Evolutionary conservation across 2,797 vertebrate species (phyloP).

Genomic region (Gobionotothen gibberifrons): DNA sequence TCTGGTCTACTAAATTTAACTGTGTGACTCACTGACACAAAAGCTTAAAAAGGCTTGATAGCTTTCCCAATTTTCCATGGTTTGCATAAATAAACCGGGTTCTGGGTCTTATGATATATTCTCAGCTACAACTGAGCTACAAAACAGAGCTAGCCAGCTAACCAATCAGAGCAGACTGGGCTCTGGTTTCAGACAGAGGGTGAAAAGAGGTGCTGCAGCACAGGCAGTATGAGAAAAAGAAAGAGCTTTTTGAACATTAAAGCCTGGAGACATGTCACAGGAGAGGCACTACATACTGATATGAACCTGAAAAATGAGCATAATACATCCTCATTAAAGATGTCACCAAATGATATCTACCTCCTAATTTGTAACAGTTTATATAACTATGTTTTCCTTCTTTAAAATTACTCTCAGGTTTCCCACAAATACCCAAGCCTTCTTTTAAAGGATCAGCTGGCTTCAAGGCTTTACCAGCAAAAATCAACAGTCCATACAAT

Average conservation of each 20-base stretch:
- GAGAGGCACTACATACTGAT: too few relatives aligned
- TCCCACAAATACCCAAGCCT: conserved; percentile 63
- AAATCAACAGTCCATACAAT: conserved; percentile 30
- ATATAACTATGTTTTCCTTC: background rate
- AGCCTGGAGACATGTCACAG: too few relatives aligned
- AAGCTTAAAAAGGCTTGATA: conserved; percentile 45
- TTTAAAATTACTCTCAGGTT: conserved; percentile 65
- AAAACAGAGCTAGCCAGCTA: too few relatives aligned
- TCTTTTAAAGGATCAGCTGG: conserved; percentile 51
- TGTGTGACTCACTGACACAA: conserved; percentile 44
- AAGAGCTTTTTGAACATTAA: too few relatives aligned
- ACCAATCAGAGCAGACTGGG: too few relatives aligned
- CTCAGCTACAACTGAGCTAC: background rate
- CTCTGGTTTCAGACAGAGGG: too few relatives aligned
- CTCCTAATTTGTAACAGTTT: conserved; percentile 1
- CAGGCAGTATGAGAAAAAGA: too few relatives aligned
- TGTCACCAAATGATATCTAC: background rate
- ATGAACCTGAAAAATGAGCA: too few relatives aligned
- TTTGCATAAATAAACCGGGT: conserved; percentile 15
- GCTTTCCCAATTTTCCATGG: conserved; percentile 28
- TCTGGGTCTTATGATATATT: conserved; percentile 31
- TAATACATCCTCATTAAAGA: background rate
- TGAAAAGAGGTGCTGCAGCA: too few relatives aligned
- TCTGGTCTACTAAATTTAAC: conserved; percentile 54
- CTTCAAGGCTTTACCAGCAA: conserved; percentile 38